Percentiles rank a stretch among this genome's conserved stretches.
Conservation (phyloP, 2,797 vertebrate genomes). For the Triplophysa yarkandensis region DNA sequence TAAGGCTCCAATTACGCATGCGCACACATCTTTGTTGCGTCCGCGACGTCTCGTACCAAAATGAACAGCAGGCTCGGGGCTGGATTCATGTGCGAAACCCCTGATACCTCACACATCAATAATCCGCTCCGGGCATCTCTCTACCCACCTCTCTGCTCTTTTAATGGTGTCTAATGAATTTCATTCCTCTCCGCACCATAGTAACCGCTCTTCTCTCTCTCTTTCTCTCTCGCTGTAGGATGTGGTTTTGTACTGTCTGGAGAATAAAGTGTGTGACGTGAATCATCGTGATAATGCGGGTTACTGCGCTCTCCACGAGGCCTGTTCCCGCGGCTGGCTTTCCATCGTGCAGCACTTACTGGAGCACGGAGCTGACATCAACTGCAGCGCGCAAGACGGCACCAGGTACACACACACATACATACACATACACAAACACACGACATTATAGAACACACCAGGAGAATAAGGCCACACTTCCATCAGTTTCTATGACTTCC, state of each 20-base stretch:
- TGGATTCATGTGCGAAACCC: conserved; percentile 27
- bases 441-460: conserved; percentile 6
- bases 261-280: conserved; percentile 95
- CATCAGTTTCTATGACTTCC: conserved; percentile 10
- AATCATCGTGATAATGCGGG: conserved; percentile 98
- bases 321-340: conserved; percentile 95
- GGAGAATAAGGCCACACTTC: not conserved
- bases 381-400: conserved; percentile 93
- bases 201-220: conserved; percentile 48
- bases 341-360: conserved; percentile 95
- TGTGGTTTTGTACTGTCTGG: conserved; percentile 95
- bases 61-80: conserved; percentile 30
- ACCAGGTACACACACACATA: conserved; percentile 73
- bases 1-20: too few relatives aligned
- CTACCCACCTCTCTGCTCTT: conserved; percentile 54
- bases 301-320: conserved; percentile 96
- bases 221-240: conserved; percentile 68
- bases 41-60: conserved; percentile 20
- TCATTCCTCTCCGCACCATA: conserved; percentile 74
- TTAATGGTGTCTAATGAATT: conserved; percentile 51
- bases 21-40: not conserved
- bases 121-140: conserved; percentile 39
- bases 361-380: conserved; percentile 95
- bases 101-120: conserved; percentile 43
- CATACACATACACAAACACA: not conserved